Evolutionary conservation across 2,888 invertebrate species (phyloP), one percentile per base, ranked within the genome.

Genomic region (Iphiclides podalirius): DNA sequence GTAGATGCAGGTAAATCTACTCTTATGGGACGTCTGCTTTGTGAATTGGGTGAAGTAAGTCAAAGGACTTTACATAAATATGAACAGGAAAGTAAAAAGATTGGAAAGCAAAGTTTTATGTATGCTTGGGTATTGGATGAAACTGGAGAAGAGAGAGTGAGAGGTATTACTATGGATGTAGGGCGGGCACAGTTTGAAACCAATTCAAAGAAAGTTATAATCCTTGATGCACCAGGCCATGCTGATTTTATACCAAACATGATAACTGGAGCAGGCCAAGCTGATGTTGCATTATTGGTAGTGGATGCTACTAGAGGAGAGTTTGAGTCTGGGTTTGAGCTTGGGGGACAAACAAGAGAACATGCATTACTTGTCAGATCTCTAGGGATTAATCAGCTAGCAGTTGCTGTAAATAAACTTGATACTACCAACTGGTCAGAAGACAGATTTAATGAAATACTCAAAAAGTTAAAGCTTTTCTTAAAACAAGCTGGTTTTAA

Each of bases 111-210:
- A 67, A 98, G 98, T 55, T 99, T 99, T 66, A 95, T 97, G 89
- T 99, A 96, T 82, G 99, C 99, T 1, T 99, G 99, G 99, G 98
- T 99, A 1, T 88, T 99, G 43, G 99, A 99, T 81, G 99, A 99
- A 85, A 99, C 98, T 52, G 97, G 97, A 1, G 99, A 99, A 75
- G 99, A 99, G 82, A 92, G 98, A 63, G 93, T 94, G 16, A 92
- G 99, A 58, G 99, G 99, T 9, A 98, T 99, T 41, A 99, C 99
- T 1, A 99, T 99, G 97, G 99, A 99, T 83, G 94, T 99, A 9
- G 99, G 97, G 0, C 93, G 95, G 61, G 96, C 96, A 11, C 94
- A 95, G 60, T 98, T 99, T 88, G 96, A 97, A 81, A 97, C 98
- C 0, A 91, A 93, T 46, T 92, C 93, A 1, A 97, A 97, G 84